phyloP scores from a whole-genome alignment of 2,113 vertebrate species.

The Helogale parvula region DNA sequence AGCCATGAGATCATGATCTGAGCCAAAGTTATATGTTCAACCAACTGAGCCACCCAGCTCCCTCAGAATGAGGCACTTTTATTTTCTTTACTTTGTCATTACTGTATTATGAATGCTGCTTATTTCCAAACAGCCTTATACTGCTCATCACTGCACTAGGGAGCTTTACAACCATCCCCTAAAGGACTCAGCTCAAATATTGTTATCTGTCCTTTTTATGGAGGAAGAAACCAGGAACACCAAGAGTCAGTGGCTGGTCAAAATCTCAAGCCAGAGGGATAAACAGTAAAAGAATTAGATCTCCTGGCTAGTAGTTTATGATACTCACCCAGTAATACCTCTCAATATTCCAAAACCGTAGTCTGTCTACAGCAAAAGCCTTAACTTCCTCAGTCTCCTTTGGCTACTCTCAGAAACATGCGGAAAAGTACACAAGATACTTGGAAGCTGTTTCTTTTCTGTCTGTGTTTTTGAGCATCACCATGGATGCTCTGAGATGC shows the following conservation, averaged over 20 bases:
- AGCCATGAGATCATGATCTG: too few relatives aligned
- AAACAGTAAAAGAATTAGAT: not conserved
- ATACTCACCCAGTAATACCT: not conserved
- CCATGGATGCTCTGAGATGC: not conserved
- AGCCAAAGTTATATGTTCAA: too few relatives aligned
- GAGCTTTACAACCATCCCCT: not conserved
- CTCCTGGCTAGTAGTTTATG: not conserved
- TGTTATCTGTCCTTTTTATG: not conserved
- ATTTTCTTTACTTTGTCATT: not conserved
- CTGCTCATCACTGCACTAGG: not conserved
- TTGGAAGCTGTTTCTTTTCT: not conserved
- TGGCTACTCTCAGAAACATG: not conserved
- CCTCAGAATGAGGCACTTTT: not conserved
- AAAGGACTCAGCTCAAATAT: not conserved
- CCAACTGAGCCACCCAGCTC: too few relatives aligned
- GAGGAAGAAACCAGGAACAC: not conserved
- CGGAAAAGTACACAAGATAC: not conserved
- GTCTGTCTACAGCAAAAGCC: not conserved
- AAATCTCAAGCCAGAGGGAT: not conserved
- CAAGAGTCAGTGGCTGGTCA: not conserved
- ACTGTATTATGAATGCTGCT: not conserved
- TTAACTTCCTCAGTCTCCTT: not conserved
- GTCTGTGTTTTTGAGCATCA: not conserved
- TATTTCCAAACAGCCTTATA: not conserved
- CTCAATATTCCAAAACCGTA: not conserved